phyloP scores from a whole-genome alignment of 2,797 vertebrate species.

The Hydrolagus colliei region DNA sequence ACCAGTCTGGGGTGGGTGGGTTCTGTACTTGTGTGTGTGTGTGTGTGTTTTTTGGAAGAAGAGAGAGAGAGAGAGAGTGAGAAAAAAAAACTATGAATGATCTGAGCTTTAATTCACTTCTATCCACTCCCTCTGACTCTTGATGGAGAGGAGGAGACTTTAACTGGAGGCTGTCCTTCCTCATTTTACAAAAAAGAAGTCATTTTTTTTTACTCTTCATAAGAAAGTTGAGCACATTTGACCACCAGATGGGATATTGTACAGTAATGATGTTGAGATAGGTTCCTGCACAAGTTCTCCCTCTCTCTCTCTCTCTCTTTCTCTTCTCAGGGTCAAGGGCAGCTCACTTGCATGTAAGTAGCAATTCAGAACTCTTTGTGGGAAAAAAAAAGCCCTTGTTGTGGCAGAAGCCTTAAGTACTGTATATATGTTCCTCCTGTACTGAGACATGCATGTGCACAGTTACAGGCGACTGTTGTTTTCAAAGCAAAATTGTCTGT shows the following conservation, averaged over 20 bases:
- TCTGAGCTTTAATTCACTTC: conserved; percentile 24
- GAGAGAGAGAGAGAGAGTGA: too few species aligned
- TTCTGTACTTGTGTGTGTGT: not conserved
- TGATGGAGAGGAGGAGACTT: conserved; percentile 18
- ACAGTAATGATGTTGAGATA: conserved; percentile 26
- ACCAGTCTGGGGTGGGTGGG: conserved; percentile 9
- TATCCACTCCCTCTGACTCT: conserved; percentile 19
- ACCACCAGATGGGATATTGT: conserved; percentile 31
- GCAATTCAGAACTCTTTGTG: conserved; percentile 4
- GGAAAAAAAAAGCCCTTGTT: not conserved
- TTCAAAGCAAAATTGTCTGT: not conserved
- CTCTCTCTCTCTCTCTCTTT: too few species aligned
- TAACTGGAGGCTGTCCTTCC: conserved; percentile 17
- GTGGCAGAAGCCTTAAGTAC: not conserved
- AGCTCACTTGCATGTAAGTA: conserved; percentile 8
- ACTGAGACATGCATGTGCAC: not conserved
- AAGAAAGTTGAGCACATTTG: conserved; percentile 30
- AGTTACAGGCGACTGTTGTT: not conserved
- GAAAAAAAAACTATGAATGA: conserved; percentile 23
- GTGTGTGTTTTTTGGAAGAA: not conserved
- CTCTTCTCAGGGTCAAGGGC: not conserved
- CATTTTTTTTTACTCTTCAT: conserved; percentile 22
- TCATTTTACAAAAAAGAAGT: conserved; percentile 21
- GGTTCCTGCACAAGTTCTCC: conserved; percentile 6
- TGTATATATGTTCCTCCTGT: not conserved